Evolutionary conservation across 2,888 invertebrate genomes (phyloP), one percentile per base, ranked within the genome.

Genomic region (Cordilura impudica): DNA sequence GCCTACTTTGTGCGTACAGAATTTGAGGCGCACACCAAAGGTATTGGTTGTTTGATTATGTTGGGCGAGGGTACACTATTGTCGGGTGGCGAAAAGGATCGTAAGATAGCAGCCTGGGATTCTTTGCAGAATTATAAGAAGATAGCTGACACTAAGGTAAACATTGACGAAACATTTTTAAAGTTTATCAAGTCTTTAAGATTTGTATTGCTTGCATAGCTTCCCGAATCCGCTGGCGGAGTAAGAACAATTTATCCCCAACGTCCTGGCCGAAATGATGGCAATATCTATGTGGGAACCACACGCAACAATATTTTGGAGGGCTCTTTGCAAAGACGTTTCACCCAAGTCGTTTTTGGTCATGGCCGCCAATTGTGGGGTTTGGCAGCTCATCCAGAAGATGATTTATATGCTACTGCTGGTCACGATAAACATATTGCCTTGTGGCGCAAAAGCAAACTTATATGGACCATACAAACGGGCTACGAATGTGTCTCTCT

Each of bases 21-120:
- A 89, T 96, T 95, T 86, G 96, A 96, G 91, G 94, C 96, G 0
- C 96, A 96, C 86, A 95, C 94, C 82, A 96, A 96, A 89, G 95
- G 96, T 29, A 96, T 97, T 45, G 95, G 96, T 82, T 95, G 96
- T 0, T 90, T 97, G 72, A 93, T 96, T 58, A 95, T 97, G 95
- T 91, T 97, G 56, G 95, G 95, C 0, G 97, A 97, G 90, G 97
- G 97, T 0, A 97, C 97, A 0, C 89, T 98, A 8, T 91, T 98
- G 53, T 97, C 97, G 0, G 97, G 97, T 0, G 97, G 97, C 0
- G 97, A 97, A 85, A 96, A 95, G 84, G 97, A 97, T 87, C 91
- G 96, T 31, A 95, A 96, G 90, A 95, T 98, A 82, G 95, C 95
- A 0, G 97, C 97, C 0, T 98, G 97, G 98, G 97, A 97, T 87